These are phyloP conservation scores for Leucoraja erinaceus DNA, from an alignment of 2,113 vertebrate species.

Conservation along the genomic window DNA sequence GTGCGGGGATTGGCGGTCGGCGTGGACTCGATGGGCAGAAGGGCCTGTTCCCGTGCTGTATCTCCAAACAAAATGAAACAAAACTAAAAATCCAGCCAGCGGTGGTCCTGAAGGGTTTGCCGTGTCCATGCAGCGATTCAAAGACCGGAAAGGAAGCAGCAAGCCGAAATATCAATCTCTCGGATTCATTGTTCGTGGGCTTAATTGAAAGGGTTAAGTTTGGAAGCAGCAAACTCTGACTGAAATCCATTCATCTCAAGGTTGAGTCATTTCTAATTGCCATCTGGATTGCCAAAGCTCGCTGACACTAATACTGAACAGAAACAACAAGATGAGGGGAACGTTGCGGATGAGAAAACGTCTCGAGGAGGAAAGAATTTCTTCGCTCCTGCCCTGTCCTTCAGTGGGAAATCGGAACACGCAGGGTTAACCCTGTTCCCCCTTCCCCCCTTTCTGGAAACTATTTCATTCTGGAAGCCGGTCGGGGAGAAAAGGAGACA, in stretches of 20 bases:
- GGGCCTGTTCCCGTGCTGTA: too few relatives aligned
- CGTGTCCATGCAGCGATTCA: background rate
- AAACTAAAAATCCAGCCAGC: background rate
- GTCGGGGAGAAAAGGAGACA: slow-evolving; percentile 61
- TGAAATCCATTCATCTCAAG: background rate
- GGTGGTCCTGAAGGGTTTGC: background rate
- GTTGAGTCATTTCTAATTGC: background rate
- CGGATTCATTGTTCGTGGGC: too few relatives aligned
- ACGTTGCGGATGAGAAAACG: background rate
- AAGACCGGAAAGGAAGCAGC: background rate
- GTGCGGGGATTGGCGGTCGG: too few relatives aligned
- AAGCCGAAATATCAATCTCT: background rate
- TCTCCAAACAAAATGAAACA: background rate
- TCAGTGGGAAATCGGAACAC: slow-evolving; percentile 2
- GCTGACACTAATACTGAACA: background rate
- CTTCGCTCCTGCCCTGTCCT: background rate
- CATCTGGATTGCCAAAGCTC: background rate
- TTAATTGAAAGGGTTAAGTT: background rate
- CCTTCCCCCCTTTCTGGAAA: background rate
- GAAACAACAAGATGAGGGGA: background rate
- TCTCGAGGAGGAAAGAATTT: background rate
- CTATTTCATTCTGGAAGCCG: slow-evolving; percentile 1
- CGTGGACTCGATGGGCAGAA: too few relatives aligned
- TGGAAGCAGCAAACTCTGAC: background rate
- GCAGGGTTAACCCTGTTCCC: background rate